phyloP scores from a whole-genome alignment of 1,140 invertebrate genomes.

The Sinonovacula constricta region DNA sequence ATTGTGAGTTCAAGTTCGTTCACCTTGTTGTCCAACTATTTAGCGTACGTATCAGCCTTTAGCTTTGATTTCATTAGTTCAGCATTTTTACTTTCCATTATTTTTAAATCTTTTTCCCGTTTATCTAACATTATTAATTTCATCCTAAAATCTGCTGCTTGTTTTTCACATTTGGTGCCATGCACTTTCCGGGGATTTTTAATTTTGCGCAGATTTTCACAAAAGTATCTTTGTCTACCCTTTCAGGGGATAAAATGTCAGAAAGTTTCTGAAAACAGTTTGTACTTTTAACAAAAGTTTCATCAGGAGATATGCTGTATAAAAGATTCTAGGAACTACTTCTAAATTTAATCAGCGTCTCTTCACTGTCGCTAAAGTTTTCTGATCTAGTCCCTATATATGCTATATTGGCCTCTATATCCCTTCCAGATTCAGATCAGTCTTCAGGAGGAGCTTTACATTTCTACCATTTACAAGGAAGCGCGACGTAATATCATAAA shows the following conservation, averaged over 20 bases:
- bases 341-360: not conserved
- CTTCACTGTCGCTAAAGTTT: slow-evolving; percentile 5
- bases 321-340: not conserved
- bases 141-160: not conserved
- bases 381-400: not conserved
- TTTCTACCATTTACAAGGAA: not conserved
- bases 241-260: too few relatives aligned
- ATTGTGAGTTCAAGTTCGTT: too few relatives aligned
- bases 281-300: too few relatives aligned
- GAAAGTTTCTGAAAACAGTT: too few relatives aligned
- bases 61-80: slow-evolving; percentile 5
- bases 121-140: not conserved
- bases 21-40: not conserved
- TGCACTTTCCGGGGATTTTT: not conserved
- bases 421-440: not conserved
- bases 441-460: not conserved
- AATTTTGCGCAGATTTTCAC: not conserved
- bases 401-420: not conserved
- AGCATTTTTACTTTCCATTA: slow-evolving; percentile 4
- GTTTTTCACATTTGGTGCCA: slow-evolving; percentile 4
- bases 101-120: slow-evolving; percentile 9
- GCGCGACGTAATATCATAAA: not conserved
- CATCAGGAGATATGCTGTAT: not conserved
- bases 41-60: not conserved
- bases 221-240: too few relatives aligned